Base-by-base conservation (phyloP, 1,140 invertebrate genomes). In the Apis laboriosa region DNA sequence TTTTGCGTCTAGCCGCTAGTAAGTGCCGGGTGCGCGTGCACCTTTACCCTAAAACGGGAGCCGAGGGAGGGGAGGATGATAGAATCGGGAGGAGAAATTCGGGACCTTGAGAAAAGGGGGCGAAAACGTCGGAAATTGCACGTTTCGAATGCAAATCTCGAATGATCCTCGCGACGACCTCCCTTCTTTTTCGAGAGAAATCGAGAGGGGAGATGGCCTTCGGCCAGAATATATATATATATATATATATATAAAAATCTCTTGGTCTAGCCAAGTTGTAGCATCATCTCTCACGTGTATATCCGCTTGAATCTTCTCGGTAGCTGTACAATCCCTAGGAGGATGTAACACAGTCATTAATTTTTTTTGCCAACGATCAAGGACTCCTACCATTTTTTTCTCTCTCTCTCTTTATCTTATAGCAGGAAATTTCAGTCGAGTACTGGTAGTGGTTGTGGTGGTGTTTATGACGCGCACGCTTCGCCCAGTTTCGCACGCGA, bases 1-100 rank as follows among this genome's bases (percentile, higher is more conserved):
- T 92, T 93, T 94, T 92, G 90, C 91, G 93, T 94, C 93, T 94
- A 94, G 93, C 92, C 92, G 87, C 90, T 91, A 92, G 91, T 94
- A 94, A 94, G 90, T 94, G 91, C 89, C 89, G 93, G 93, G 91
- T 94, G 90, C 86, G 77, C 80, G 63, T 86, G 77, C 78, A 58
- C 66, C 64, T 28, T 73, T 79, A 72, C 60, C 13, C 55, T 13
- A 12, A 19, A 70, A 64, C 58, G 28, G 34, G 66, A 75, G 70
- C 49, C 34, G 63, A 66, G 66, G 56, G 72, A 63, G 70, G 60
- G 58, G 60, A 24, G 60, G 79, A 51, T 70, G 78, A 86, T 80
- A 78, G 86, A 71, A 76, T 74, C 73, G 77, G 28, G 73, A 58
- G 79, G 74, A 83, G 55, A 87, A 84, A 81, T 87, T 86, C 67